Evolutionary conservation across 2,113 vertebrate genomes (phyloP), one percentile per base, ranked within the genome.

Genomic region (Pagrus major): DNA sequence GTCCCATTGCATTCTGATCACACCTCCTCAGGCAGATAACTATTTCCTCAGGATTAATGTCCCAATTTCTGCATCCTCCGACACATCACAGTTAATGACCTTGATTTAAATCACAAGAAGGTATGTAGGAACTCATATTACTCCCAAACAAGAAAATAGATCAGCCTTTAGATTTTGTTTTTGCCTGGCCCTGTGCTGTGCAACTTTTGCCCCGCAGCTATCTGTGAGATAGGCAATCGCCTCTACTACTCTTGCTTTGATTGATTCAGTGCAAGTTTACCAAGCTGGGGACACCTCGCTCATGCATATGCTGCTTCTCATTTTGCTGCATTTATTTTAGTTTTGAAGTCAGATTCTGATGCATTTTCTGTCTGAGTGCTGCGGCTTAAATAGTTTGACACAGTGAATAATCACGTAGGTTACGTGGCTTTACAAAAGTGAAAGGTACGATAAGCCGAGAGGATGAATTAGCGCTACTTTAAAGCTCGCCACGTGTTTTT

Each of bases 91-190:
- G 85, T 89, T 93, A 93, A 94, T 91, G 89, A 93, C 94, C 83
- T 95, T 93, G 88, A 94, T 93, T 94, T 90, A 94, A 94, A 93
- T 94, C 90, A 91, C 88, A 85, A 86, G 80, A 85, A 60, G 84
- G 76, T 91, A 61, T 71, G 78, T 88, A 75, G 85, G 84, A 88
- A 90, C 84, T 86, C 74, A 76, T 78, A 69, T 81, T 84, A 85
- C 86, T 72, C 80, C 67, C 73, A 78, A 91, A 91, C 85, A 84
- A 77, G 83, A 83, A 72, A 88, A 87, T 87, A 92, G 83, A 93
- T 91, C 86, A 91, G 88, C 60, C 81, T 87, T 87, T 87, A 81
- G 83, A 58, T 75, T 73, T 83, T 84, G 84, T 81, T 91, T 90
- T 84, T 83, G 84, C 84, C 83, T 84, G 55, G 72, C 54, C 76